A percentile compares a stretch with the other conserved stretches of the same genome.
phyloP scores from a whole-genome alignment of 1,140 invertebrate species.

The Tyrophagus putrescentiae region DNA sequence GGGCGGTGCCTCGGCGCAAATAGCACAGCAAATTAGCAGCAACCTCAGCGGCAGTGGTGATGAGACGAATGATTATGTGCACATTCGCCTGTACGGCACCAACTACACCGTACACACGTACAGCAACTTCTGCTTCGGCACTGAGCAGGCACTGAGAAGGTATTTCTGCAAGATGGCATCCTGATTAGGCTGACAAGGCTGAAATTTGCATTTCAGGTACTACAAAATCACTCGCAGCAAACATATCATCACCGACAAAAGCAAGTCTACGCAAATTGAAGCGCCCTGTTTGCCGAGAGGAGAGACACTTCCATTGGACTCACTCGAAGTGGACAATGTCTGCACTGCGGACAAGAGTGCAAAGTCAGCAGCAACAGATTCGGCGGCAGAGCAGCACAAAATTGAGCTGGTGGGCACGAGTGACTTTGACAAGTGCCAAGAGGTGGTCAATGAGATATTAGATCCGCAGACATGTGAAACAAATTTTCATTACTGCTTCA shows the following conservation, averaged over 20 bases:
- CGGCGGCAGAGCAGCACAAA: no score
- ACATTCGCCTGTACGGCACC: constrained; percentile 15
- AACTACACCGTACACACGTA: constrained; percentile 32
- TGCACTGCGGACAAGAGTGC: background rate
- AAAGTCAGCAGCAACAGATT: no score
- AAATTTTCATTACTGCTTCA: constrained; percentile 17
- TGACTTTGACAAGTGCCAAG: constrained; percentile 9
- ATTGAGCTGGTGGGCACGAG: constrained; percentile 15
- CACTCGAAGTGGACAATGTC: background rate
- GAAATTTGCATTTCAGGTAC: background rate
- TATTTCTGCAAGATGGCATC: constrained; percentile 13
- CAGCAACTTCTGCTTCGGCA: constrained; percentile 41
- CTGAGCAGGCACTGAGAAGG: constrained; percentile 31
- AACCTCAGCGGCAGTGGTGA: constrained; percentile 19
- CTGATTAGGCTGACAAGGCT: background rate
- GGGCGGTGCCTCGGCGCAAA: constrained; percentile 43
- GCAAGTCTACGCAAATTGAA: background rate
- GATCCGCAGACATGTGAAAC: constrained; percentile 11
- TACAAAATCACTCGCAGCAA: constrained; percentile 17
- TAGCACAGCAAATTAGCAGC: constrained; percentile 34
- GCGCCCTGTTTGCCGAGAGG: constrained; percentile 31
- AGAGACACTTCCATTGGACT: background rate
- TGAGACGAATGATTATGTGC: background rate
- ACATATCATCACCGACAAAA: background rate
- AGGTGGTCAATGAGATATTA: constrained; percentile 12